These are phyloP conservation scores for Probosciger aterrimus DNA, from an alignment of 2,113 vertebrate genomes.

Conservation along the genomic window DNA sequence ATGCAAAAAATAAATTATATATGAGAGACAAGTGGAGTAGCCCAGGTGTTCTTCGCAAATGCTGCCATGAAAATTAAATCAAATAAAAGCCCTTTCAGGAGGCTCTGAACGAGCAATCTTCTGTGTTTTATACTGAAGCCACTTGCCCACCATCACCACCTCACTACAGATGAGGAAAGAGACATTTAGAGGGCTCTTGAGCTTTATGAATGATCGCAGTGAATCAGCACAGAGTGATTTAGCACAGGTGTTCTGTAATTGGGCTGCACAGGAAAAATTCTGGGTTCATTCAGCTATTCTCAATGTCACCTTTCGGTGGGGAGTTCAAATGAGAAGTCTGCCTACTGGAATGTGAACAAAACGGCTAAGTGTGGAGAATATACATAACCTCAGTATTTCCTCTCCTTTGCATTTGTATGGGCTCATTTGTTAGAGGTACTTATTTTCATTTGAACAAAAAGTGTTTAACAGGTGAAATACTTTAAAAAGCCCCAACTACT, in stretches of 20 bases:
- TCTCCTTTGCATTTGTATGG: background rate
- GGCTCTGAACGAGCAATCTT: slow-evolving; percentile 31
- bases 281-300: background rate
- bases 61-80: slow-evolving; percentile 32
- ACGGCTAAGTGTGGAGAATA: background rate
- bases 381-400: background rate
- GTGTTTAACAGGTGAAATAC: background rate
- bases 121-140: slow-evolving; percentile 14
- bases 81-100: slow-evolving; percentile 24
- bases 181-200: slow-evolving; percentile 51
- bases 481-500: background rate
- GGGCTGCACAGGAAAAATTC: background rate
- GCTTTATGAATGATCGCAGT: slow-evolving; percentile 43
- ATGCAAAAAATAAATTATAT: background rate
- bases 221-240: slow-evolving; percentile 47
- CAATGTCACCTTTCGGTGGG: slow-evolving; percentile 10
- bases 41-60: slow-evolving; percentile 43
- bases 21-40: slow-evolving; percentile 27
- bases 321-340: background rate
- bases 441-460: background rate
- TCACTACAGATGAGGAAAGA: slow-evolving; percentile 41
- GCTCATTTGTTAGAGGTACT: background rate
- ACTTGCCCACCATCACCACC: slow-evolving; percentile 33
- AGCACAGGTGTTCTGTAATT: slow-evolving; percentile 53
- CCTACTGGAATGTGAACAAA: background rate